Conservation (phyloP, 2,797 vertebrate species). For the Sylvia borin region DNA sequence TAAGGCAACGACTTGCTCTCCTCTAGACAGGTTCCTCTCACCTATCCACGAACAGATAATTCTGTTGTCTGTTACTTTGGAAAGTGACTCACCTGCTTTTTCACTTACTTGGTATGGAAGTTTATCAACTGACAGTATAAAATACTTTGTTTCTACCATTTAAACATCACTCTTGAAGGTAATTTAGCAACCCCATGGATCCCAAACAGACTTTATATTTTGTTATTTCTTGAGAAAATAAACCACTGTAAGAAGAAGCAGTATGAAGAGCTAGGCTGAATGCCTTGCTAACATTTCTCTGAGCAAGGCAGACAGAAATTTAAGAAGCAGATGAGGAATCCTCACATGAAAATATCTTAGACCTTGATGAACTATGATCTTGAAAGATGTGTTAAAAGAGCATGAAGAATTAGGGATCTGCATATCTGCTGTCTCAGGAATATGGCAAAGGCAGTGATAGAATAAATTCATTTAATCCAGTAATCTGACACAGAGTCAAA, state of each 20-base stretch:
- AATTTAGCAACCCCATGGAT: background rate
- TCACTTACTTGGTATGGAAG: background rate
- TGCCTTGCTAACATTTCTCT: background rate
- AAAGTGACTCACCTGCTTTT: background rate
- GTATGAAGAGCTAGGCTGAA: background rate
- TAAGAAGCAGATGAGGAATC: background rate
- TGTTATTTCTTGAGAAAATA: constrained; percentile 11
- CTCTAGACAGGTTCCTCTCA: constrained; percentile 4
- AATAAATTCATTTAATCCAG: constrained; percentile 61
- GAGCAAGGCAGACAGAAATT: background rate
- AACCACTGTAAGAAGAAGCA: background rate
- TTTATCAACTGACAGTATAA: background rate
- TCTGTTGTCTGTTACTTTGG: constrained; percentile 5
- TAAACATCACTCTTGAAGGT: background rate
- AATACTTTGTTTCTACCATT: background rate
- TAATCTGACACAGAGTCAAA: constrained; percentile 62
- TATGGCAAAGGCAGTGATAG: constrained; percentile 8
- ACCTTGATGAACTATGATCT: background rate
- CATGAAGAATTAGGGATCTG: constrained; percentile 4
- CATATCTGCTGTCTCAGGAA: constrained; percentile 53
- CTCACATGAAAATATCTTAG: background rate
- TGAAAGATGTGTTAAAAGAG: background rate
- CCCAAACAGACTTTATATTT: background rate
- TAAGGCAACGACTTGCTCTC: background rate
- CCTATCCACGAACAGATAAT: background rate